A percentile compares a stretch with the other conserved stretches of the same genome.
These are phyloP conservation scores for Phenganax marumi DNA, from an alignment of 92 coral and sea anemone species.

Conservation along the genomic window DNA sequence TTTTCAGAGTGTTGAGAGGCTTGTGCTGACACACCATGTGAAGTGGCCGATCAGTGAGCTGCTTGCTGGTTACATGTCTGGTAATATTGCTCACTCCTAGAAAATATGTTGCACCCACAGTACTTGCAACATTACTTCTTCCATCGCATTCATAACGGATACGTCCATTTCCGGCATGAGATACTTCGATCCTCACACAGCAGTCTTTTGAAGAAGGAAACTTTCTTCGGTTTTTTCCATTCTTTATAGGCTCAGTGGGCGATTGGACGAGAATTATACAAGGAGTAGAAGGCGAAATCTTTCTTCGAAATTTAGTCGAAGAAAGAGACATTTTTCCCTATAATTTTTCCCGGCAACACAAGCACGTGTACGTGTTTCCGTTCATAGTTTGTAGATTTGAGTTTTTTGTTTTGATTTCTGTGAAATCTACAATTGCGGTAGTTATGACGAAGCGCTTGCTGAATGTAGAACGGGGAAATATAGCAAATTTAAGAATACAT, in stretches of 20 bases:
- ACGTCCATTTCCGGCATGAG: constrained; percentile 58
- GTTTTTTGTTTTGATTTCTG: too few species aligned
- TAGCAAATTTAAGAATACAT: too few species aligned
- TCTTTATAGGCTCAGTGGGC: constrained; percentile 68
- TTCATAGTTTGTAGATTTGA: too few species aligned
- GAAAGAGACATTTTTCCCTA: constrained; percentile 15
- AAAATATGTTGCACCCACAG: constrained; percentile 63
- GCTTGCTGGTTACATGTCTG: constrained; percentile 58
- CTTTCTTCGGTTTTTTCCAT: constrained; percentile 73
- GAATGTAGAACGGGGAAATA: too few species aligned
- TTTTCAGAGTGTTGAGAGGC: constrained; percentile 52
- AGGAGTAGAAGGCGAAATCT: neutral
- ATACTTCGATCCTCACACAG: constrained; percentile 57
- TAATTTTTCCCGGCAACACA: neutral
- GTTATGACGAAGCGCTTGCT: too few species aligned
- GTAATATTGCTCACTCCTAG: constrained; percentile 65
- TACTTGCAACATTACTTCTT: constrained; percentile 8
- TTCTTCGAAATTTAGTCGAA: constrained; percentile 1
- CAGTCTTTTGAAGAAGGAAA: constrained; percentile 92
- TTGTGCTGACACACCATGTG: constrained; percentile 62
- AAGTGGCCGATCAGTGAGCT: constrained; percentile 32
- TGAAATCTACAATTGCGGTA: too few species aligned
- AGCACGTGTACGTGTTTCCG: neutral
- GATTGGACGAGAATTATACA: constrained; percentile 51
- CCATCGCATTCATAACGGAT: constrained; percentile 57